These are phyloP conservation scores for Helarctos malayanus DNA, from an alignment of 2,797 vertebrate genomes.

Conservation along the genomic window DNA sequence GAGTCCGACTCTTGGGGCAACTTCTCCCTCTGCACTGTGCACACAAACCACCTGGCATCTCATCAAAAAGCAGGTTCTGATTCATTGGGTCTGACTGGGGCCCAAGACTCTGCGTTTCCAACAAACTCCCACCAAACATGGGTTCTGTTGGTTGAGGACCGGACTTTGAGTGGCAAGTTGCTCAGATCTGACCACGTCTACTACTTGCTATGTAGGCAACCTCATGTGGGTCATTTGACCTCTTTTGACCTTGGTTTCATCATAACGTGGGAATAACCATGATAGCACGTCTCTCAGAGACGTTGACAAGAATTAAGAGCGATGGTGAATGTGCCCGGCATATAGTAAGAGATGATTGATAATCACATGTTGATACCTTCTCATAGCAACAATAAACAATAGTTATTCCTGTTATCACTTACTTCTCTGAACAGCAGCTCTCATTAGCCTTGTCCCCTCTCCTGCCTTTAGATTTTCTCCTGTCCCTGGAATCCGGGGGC, in stretches of 20 bases:
- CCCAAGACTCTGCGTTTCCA: background rate
- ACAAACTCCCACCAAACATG: background rate
- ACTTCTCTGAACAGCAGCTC: background rate
- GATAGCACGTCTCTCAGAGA: background rate
- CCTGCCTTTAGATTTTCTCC: background rate
- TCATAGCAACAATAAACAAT: background rate
- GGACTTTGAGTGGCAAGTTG: no score
- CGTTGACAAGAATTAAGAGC: background rate
- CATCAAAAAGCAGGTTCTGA: background rate
- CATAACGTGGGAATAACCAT: background rate
- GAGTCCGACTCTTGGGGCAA: background rate
- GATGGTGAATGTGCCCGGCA: fast-evolving
- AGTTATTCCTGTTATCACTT: background rate
- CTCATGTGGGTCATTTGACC: background rate
- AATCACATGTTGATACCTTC: fast-evolving
- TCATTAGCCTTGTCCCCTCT: background rate
- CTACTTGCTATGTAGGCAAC: background rate
- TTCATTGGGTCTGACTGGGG: background rate
- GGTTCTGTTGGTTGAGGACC: background rate
- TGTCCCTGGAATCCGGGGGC: background rate
- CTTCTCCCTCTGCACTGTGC: background rate
- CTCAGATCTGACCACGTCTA: no score
- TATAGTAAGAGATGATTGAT: fast-evolving
- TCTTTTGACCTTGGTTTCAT: background rate
- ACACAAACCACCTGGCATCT: background rate